Evolutionary conservation across 1,140 invertebrate species (phyloP), one percentile per base, ranked within the genome.

Genomic region (Agrilus planipennis): DNA sequence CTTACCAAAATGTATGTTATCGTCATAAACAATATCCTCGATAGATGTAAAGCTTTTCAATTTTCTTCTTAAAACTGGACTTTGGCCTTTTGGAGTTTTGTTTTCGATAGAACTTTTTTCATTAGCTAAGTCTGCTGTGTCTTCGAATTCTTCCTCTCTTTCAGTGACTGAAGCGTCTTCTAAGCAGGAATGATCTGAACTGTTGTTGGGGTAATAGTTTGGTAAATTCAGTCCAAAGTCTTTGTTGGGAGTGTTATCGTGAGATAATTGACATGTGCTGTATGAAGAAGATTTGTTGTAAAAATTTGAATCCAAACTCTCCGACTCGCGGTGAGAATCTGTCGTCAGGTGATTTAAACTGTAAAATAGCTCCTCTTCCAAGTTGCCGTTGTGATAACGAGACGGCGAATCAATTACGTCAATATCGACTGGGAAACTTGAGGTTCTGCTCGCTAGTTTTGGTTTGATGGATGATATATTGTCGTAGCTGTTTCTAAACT

Each of bases 271-370:
- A 28, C 17, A 54, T n/a, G 28, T 22, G n/a, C 41, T 51, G 40
- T 46, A 51, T 29, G 28, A 14, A 21, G 34, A 45, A 30, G 31
- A 67, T 64, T 50, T 73, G 50, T 73, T 69, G 19, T 75, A 72
- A 54, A 75, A 76, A 49, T 75, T 74, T n/a, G 72, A 76, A 51
- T 76, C 74, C 35, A 76, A 63, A 51, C 72, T 76, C 53, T 76
- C 72, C 39, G 75, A 72, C 54, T 75, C 73, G 49, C 72, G 73
- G 16, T 63, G 64, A 44, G 67, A 65, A 9, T 60, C 23, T 25
- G 23, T 6, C 23, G n/a, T n/a, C n/a, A n/a, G n/a, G n/a, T n/a
- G n/a, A n/a, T 25, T 25, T 25, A 25, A 25, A 6, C 6, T 25
- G 23, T 25, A 25, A 25, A 25, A 7, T 6, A 25, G 23, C n/a